A percentile compares a stretch with the other conserved stretches of the same genome.
phyloP scores from a whole-genome alignment of 1,140 invertebrate species.

The Drosophila ananassae region DNA sequence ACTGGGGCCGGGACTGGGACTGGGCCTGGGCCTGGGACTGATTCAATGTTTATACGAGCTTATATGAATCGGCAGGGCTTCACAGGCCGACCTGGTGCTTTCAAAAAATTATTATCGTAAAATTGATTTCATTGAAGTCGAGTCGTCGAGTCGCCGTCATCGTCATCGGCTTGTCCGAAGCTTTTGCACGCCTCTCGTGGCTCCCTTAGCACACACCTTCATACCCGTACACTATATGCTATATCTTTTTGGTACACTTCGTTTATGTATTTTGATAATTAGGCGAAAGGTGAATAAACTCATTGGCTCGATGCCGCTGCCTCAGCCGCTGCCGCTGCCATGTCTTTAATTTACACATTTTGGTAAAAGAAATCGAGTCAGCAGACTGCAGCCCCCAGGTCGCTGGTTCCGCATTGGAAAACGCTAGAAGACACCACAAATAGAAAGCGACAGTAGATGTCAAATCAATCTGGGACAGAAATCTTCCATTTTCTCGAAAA shows the following conservation, averaged over 20 bases:
- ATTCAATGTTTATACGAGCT: constrained; percentile 60
- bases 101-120: constrained; percentile 80
- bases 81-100: constrained; percentile 51
- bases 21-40: constrained; percentile 26
- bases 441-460: constrained; percentile 24
- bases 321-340: constrained; percentile 17
- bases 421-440: constrained; percentile 42
- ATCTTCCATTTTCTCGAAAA: neutral
- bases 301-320: constrained; percentile 37
- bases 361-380: constrained; percentile 73
- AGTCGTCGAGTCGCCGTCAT: constrained; percentile 44
- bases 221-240: constrained; percentile 7
- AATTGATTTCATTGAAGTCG: constrained; percentile 81
- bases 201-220: constrained; percentile 19
- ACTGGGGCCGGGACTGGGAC: neutral
- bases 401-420: constrained; percentile 36
- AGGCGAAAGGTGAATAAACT: constrained; percentile 81
- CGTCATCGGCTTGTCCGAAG: constrained; percentile 39
- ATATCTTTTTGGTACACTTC: constrained; percentile 57
- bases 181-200: constrained; percentile 56
- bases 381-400: constrained; percentile 37
- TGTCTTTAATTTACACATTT: constrained; percentile 71
- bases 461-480: constrained; percentile 31
- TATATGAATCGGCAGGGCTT: constrained; percentile 61
- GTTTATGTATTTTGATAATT: constrained; percentile 82